A percentile compares a stretch with the other conserved stretches of the same genome.
phyloP scores from a whole-genome alignment of 2,888 invertebrate genomes.

The Cryptus armator region DNA sequence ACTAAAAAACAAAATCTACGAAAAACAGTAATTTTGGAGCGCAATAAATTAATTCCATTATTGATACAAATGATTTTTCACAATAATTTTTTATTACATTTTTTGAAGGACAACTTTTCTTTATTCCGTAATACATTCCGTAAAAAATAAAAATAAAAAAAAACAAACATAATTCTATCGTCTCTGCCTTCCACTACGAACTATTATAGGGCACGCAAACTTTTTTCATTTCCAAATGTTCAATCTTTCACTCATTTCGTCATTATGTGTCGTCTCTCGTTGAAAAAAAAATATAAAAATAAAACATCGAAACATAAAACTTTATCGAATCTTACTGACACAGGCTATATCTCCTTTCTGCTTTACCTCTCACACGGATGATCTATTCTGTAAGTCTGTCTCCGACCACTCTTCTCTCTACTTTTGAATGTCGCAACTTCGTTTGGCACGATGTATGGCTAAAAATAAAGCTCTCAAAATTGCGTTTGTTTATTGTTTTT shows the following conservation, averaged over 20 bases:
- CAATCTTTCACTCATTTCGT: slow-evolving; percentile 31
- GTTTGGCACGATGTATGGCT: slow-evolving; percentile 66
- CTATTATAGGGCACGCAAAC: slow-evolving; percentile 66
- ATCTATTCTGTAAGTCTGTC: slow-evolving; percentile 80
- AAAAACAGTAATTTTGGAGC: too few species aligned
- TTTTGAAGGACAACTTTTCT: too few species aligned
- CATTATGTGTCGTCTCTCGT: slow-evolving; percentile 16
- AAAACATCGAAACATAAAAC: slow-evolving; percentile 52
- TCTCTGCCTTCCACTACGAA: slow-evolving; percentile 71
- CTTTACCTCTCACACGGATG: slow-evolving; percentile 78
- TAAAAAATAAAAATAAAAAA: slow-evolving; percentile 26
- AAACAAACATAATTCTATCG: slow-evolving; percentile 44
- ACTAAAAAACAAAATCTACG: too few species aligned
- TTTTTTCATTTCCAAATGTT: background rate
- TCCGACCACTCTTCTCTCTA: slow-evolving; percentile 64
- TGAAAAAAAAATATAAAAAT: slow-evolving; percentile 30
- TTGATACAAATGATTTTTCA: too few species aligned
- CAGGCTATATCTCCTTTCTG: slow-evolving; percentile 76
- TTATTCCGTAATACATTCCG: background rate
- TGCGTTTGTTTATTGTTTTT: background rate
- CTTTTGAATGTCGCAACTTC: slow-evolving; percentile 30
- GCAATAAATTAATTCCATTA: too few species aligned
- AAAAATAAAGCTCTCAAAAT: background rate
- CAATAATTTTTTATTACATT: too few species aligned
- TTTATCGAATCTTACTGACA: slow-evolving; percentile 70